Conservation (phyloP, 64 coral and sea anemone genomes). For the Trachythela sp. region DNA sequence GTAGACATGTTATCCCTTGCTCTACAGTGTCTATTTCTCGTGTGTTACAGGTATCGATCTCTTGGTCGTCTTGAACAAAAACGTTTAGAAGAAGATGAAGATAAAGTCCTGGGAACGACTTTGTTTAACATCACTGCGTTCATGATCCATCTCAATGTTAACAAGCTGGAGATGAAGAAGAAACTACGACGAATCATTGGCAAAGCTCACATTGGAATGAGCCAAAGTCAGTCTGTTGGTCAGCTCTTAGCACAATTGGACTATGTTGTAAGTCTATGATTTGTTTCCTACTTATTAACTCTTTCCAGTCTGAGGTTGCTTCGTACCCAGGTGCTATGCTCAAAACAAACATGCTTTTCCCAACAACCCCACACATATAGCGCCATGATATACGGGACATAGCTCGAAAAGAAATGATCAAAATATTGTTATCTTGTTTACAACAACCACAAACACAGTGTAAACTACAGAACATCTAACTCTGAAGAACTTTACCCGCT, state of each 20-base stretch:
- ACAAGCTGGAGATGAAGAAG: slow-evolving; percentile 58
- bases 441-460: no score
- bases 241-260: slow-evolving; percentile 70
- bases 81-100: slow-evolving; percentile 88
- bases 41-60: slow-evolving; percentile 55
- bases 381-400: no score
- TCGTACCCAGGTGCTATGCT: no score
- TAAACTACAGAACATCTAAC: no score
- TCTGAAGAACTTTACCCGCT: no score
- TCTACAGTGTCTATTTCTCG: background rate
- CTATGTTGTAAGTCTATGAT: slow-evolving; percentile 60
- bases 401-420: no score
- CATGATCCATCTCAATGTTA: slow-evolving; percentile 73
- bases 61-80: slow-evolving; percentile 78
- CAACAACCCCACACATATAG: no score
- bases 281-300: background rate
- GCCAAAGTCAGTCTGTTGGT: slow-evolving; percentile 74
- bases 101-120: slow-evolving; percentile 71
- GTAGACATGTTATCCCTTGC: background rate
- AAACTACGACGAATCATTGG: slow-evolving; percentile 80
- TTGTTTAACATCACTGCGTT: slow-evolving; percentile 85
- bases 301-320: no score
- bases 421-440: no score
- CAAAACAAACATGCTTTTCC: no score
- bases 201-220: slow-evolving; percentile 84